A percentile compares a stretch with the other conserved stretches of the same genome.
Conservation (phyloP, 2,113 vertebrate genomes). For the Mirounga angustirostris region DNA sequence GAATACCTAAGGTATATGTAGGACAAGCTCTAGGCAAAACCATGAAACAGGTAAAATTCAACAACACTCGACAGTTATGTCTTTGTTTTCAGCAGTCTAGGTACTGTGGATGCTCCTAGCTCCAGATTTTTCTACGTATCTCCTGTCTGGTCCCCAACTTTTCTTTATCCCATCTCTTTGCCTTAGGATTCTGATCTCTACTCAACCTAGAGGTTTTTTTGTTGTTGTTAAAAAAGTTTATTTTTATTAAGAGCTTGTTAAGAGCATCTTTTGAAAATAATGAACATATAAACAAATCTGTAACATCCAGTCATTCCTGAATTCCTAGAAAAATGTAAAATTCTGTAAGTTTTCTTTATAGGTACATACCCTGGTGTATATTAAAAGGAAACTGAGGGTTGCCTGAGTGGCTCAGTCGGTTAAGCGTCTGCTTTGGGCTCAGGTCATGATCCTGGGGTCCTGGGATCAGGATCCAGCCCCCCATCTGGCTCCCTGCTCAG, state of each 20-base stretch:
- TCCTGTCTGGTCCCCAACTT: accelerated
- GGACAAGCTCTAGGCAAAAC: not conserved
- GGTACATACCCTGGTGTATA: not conserved
- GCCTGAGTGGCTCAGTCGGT: not conserved
- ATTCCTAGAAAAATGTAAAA: too few relatives aligned
- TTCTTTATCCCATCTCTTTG: not conserved
- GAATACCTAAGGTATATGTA: not conserved
- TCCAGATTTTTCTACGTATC: not conserved
- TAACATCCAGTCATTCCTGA: too few relatives aligned
- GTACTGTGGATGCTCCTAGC: not conserved
- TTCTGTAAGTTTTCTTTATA: too few relatives aligned
- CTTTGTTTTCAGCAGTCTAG: not conserved
- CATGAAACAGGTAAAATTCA: not conserved
- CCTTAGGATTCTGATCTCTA: not conserved
- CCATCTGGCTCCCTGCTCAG: too few relatives aligned
- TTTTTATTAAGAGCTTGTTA: too few relatives aligned
- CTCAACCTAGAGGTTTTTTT: not conserved
- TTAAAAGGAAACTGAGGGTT: not conserved
- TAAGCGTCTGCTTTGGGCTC: not conserved
- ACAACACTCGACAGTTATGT: not conserved
- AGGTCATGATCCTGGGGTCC: not conserved
- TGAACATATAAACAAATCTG: too few relatives aligned
- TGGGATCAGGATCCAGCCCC: too few relatives aligned
- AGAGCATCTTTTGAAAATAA: too few relatives aligned
- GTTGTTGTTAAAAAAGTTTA: too few relatives aligned